Percentiles rank a stretch among this genome's conserved stretches.
Evolutionary conservation across 2,797 vertebrate species (phyloP).

Genomic region (Sorex maritimensis): DNA sequence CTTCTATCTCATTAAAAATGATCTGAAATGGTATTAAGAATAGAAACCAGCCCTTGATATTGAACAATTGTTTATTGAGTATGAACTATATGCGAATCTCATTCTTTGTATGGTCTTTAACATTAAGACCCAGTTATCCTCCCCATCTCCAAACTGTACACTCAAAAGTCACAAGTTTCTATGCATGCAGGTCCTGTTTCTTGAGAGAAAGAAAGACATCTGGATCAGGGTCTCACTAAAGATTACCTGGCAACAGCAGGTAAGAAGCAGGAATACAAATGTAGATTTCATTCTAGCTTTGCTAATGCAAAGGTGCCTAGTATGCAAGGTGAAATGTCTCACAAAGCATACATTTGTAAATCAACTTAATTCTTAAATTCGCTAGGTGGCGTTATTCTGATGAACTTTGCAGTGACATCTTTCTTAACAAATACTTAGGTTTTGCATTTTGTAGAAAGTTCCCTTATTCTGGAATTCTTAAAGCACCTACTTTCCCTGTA

Average conservation of each 20-base stretch:
- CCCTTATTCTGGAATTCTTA: constrained; percentile 46
- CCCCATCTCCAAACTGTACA: neutral
- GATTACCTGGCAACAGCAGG: neutral
- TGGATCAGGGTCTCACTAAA: neutral
- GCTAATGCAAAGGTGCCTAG: neutral
- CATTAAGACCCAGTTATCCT: constrained; percentile 49
- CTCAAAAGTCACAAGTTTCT: constrained; percentile 9
- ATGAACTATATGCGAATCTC: neutral
- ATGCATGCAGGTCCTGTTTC: too few relatives aligned
- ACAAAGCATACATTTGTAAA: neutral
- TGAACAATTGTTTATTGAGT: constrained; percentile 31
- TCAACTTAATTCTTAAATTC: constrained; percentile 65
- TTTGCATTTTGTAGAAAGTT: constrained; percentile 57
- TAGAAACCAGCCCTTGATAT: constrained; percentile 30
- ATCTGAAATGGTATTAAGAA: constrained; percentile 38
- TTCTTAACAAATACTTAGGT: constrained; percentile 38
- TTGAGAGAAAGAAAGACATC: neutral
- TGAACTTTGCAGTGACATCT: constrained; percentile 42
- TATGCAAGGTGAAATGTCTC: neutral
- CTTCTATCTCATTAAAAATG: constrained; percentile 27
- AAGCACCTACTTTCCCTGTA: constrained; percentile 7
- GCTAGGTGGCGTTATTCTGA: constrained; percentile 78
- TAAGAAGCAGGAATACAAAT: neutral
- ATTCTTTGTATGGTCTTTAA: constrained; percentile 43
- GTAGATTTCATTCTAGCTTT: neutral